Evolutionary conservation across 2,113 vertebrate genomes (phyloP).

Genomic region (Gavialis gangeticus): DNA sequence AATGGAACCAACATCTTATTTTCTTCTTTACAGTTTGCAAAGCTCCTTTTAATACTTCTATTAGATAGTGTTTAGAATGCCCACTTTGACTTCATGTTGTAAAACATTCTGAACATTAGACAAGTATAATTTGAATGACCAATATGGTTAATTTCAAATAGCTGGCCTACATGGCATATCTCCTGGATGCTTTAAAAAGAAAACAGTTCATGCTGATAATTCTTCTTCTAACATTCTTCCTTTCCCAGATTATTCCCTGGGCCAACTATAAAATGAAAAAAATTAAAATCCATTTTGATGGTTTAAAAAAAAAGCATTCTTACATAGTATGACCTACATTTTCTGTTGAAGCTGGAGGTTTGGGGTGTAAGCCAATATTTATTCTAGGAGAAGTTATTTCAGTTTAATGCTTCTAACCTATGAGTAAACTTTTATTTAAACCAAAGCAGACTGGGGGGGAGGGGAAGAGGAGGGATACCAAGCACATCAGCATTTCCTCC

Average conservation of each 20-base stretch:
- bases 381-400: background rate
- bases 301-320: too few relatives aligned
- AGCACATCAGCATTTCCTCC: background rate
- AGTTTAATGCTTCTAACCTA: background rate
- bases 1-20: background rate
- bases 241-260: background rate
- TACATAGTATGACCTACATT: background rate
- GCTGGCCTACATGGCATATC: background rate
- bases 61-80: background rate
- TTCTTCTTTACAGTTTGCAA: background rate
- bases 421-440: background rate
- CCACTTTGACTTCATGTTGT: accelerated
- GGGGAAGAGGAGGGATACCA: background rate
- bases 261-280: background rate
- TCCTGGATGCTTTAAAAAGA: background rate
- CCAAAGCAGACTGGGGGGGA: background rate
- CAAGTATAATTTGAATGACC: background rate
- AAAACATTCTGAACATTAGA: background rate
- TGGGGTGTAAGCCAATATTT: background rate
- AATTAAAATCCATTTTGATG: background rate
- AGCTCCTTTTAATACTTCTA: background rate
- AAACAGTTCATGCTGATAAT: background rate
- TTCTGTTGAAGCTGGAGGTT: background rate
- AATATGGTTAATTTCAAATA: background rate
- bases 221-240: background rate